These are phyloP conservation scores for Eilema caniola DNA, from an alignment of 2,888 invertebrate species.

Conservation along the genomic window DNA sequence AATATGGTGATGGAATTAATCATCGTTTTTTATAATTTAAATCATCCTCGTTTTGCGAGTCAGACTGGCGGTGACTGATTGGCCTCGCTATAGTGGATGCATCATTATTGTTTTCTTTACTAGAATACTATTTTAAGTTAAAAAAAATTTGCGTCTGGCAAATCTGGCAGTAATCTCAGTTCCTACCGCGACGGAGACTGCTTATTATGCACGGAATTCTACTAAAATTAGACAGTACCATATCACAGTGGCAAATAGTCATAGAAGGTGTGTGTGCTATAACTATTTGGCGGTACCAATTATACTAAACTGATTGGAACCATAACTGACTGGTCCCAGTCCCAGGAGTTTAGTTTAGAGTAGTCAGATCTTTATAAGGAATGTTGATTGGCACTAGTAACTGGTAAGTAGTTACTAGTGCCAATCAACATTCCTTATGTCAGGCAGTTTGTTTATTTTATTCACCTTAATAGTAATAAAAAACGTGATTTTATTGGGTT, in stretches of 20 bases:
- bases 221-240: too few species aligned
- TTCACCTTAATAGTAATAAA: background rate
- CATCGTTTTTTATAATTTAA: slow-evolving; percentile 58
- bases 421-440: background rate
- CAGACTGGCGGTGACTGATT: slow-evolving; percentile 2
- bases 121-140: background rate
- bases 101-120: background rate
- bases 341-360: too few species aligned
- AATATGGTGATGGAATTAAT: slow-evolving; percentile 79
- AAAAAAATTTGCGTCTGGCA: background rate
- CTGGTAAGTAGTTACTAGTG: too few species aligned
- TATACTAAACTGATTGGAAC: background rate
- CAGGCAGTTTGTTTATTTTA: background rate
- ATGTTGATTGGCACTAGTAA: too few species aligned
- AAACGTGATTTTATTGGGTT: background rate
- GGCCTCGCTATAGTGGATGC: background rate
- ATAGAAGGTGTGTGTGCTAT: too few species aligned
- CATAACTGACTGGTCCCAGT: too few species aligned
- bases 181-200: background rate
- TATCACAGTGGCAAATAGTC: too few species aligned
- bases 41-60: slow-evolving; percentile 48
- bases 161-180: background rate
- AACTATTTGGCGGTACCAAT: too few species aligned
- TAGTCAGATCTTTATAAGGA: too few species aligned
- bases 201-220: too few species aligned